Base-by-base conservation (phyloP, 2,113 vertebrate species). In the Vulpes lagopus region DNA sequence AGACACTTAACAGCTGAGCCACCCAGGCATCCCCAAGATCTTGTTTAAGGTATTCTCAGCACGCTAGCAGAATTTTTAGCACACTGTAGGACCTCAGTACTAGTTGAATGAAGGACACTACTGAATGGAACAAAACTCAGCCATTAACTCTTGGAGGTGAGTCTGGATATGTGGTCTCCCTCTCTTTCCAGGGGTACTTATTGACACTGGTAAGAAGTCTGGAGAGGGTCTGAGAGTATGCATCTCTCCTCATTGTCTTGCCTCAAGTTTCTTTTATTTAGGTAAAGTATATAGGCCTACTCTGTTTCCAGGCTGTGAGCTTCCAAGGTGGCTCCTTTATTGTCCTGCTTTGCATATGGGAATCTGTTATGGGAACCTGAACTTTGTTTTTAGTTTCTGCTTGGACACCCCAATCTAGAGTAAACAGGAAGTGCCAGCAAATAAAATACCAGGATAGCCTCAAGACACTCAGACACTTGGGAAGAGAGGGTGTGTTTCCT, bases 341-440 rank as follows among this genome's bases (percentile, higher is more conserved):
- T 4, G 9, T 17, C 30, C 19, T 87, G 49, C 35, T 94, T 91
- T 74, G 35, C 17, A 32, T 51, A 74, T 20, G 25, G 8, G 19
- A 27, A 49, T 76, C 69, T 81, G 32, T 51, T 87, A 32, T 22
- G 30, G 49, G 19, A 83, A 83, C 14, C 38, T 87, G 81, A 87
- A 74, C 51, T 96, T 49, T 82, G 65, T 88, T 96, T 59, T 94
- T 91, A 71, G 64, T 53, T 79, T 53, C 76, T 76, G 23, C 51
- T 81, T 23, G 86, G 78, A 84, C 6, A 79, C 30, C 25, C 57
- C 69, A 81, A 71, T 76, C 35, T 49, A 81, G 30, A 35, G n/a
- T 57, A 91, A 73, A 55, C 81, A 94, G 81, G 73, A 91, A 91
- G 43, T 90, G 30, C n/a, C 43, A 85, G n/a, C 43, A 84, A 55